Conservation (phyloP, 2,888 invertebrate genomes). For the Anodontia alba region DNA sequence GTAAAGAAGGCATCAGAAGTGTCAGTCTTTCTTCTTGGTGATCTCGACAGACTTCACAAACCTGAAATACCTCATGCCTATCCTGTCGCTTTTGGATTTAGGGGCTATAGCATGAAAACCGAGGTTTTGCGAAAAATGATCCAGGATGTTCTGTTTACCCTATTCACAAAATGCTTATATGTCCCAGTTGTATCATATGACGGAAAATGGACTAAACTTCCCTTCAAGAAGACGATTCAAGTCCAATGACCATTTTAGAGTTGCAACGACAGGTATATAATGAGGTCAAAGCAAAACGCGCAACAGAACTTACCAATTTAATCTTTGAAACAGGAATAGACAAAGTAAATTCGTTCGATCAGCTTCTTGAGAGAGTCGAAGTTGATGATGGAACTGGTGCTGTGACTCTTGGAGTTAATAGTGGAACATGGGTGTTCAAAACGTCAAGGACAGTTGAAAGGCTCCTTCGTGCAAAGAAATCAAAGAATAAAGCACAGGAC, state of each 20-base stretch:
- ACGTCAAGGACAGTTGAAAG: neutral
- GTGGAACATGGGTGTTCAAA: neutral
- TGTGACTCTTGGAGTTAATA: neutral
- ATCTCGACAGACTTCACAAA: slow-evolving; percentile 40
- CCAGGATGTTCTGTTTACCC: slow-evolving; percentile 8
- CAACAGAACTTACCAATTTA: neutral
- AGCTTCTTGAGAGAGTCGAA: neutral
- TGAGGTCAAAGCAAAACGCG: neutral
- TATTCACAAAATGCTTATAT: slow-evolving; percentile 27
- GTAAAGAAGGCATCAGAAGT: slow-evolving; percentile 44
- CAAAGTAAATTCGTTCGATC: neutral
- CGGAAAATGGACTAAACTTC: slow-evolving; percentile 35
- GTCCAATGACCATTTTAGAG: neutral
- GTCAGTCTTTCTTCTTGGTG: slow-evolving; percentile 39
- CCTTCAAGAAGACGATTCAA: too few species aligned
- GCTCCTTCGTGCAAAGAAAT: neutral
- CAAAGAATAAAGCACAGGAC: neutral
- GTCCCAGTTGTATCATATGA: slow-evolving; percentile 31
- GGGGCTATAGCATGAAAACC: slow-evolving; percentile 38
- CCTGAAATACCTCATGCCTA: slow-evolving; percentile 35
- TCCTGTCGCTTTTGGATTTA: slow-evolving; percentile 37
- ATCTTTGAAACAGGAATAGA: neutral
- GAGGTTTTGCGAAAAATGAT: slow-evolving; percentile 27
- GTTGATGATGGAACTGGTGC: neutral
- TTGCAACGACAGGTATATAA: neutral